Evolutionary conservation across 2,888 invertebrate species (phyloP), one percentile per base, ranked within the genome.

Genomic region (Protula sp.): DNA sequence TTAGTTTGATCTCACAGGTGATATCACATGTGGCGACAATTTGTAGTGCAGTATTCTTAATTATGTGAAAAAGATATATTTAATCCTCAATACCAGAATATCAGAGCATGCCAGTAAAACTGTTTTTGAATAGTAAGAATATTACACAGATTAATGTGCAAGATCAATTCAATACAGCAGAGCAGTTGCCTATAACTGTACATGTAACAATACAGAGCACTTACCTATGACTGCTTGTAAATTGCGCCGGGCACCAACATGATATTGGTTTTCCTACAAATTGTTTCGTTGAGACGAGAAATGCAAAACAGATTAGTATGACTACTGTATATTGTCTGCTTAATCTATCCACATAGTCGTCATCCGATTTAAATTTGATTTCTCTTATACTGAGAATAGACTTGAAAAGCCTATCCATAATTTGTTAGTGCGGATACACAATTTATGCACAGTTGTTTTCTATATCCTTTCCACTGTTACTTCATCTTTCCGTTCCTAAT

Each of bases 211-310:
- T 38, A 19, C 9, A 38, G 38, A 19, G 9, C 24, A 50, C 50
- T 22, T 24, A 50, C 50, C 62, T 54, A 50, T 69, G 69, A 29
- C 63, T 63, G 51, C 63, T 65, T 14, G 66, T 68, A 57, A 68
- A 68, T 29, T 68, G 66, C 3, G 68, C 68, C 3, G 68, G 68
- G 52, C 68, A 68, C 68, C 69, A 69, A 52, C 69, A 69, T 26
- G 63, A 58, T 26, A 69, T 67, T 28, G 69, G 69, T 30, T 58
- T 54, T 26, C 69, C 69, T 14, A 69, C 69, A 55, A 69, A 68
- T 60, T 69, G 69, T 54, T 69, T 67, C 24, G 69, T 69, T 38
- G 61, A 63, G 51, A 69, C 67, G n/a, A 69, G 56, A 59, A 67
- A 69, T 9, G 66, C 59, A 57, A 69, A 69, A 54, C 65, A 67